Percentiles rank a stretch among this genome's conserved stretches.
Conservation (phyloP, 2,113 vertebrate genomes). For the Platichthys stellatus region DNA sequence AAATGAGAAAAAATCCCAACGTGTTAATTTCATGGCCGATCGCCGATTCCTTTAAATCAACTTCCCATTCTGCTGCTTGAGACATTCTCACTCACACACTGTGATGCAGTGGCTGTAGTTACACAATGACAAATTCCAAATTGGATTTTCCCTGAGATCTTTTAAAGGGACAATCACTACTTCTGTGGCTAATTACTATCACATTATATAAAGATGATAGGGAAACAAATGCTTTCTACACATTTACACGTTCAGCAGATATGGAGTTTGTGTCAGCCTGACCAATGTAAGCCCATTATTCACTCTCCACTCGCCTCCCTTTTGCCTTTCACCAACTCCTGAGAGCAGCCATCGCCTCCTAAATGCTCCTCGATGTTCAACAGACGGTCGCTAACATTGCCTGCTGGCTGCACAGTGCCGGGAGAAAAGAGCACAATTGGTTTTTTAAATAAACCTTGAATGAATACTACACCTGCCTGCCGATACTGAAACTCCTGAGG, state of each 20-base stretch:
- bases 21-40: conserved; percentile 74
- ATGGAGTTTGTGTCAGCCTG: background rate
- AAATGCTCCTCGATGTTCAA: background rate
- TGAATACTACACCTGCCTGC: background rate
- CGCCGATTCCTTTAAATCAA: conserved; percentile 21
- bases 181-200: background rate
- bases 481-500: background rate
- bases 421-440: background rate
- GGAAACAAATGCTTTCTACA: too few relatives aligned
- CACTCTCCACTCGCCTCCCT: background rate
- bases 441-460: background rate
- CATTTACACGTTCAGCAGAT: background rate
- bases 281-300: background rate
- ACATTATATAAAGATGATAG: background rate
- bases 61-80: conserved; percentile 12
- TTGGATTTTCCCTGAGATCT: background rate
- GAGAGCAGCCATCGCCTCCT: background rate
- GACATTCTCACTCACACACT: conserved; percentile 6
- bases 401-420: background rate
- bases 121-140: background rate
- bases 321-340: background rate
- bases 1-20: conserved; percentile 25
- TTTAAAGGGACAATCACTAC: background rate
- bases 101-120: background rate
- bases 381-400: background rate